These are phyloP conservation scores for Cylas formicarius DNA, from an alignment of 1,140 invertebrate genomes.

Conservation along the genomic window DNA sequence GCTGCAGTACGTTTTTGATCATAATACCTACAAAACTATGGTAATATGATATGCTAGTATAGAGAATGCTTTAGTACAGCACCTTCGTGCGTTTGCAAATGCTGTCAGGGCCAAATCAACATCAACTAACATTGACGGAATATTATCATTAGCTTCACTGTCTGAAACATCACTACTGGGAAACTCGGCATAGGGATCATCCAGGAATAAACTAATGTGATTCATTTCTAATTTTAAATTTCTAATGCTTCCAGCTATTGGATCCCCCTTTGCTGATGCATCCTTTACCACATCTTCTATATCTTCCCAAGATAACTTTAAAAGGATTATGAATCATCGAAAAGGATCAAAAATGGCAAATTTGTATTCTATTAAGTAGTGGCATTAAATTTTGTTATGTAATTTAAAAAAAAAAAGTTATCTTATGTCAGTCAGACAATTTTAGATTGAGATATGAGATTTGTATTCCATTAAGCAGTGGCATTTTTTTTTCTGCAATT, in stretches of 20 bases:
- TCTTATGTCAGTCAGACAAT: too few relatives aligned
- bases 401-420: too few relatives aligned
- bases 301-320: constrained; percentile 89
- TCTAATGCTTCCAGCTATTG: constrained; percentile 75
- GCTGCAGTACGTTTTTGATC: constrained; percentile 84
- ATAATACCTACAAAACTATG: constrained; percentile 90
- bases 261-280: constrained; percentile 71
- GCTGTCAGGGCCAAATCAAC: constrained; percentile 88
- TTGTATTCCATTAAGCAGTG: too few relatives aligned
- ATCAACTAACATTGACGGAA: constrained; percentile 69
- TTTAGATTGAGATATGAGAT: too few relatives aligned
- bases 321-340: too few relatives aligned
- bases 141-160: constrained; percentile 21
- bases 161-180: constrained; percentile 42
- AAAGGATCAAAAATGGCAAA: constrained; percentile 15
- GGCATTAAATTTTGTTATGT: too few relatives aligned
- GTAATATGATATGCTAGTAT: too few relatives aligned
- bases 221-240: constrained; percentile 86
- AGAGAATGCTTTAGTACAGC: constrained; percentile 21
- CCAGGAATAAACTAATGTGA: constrained; percentile 77
- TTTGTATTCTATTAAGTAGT: too few relatives aligned
- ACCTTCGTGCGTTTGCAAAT: constrained; percentile 85
- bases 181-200: constrained; percentile 61
- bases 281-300: constrained; percentile 81
- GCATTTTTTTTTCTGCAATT: too few relatives aligned